These are phyloP conservation scores for Drosophila borborema DNA, from an alignment of 2,888 invertebrate genomes.

Conservation along the genomic window DNA sequence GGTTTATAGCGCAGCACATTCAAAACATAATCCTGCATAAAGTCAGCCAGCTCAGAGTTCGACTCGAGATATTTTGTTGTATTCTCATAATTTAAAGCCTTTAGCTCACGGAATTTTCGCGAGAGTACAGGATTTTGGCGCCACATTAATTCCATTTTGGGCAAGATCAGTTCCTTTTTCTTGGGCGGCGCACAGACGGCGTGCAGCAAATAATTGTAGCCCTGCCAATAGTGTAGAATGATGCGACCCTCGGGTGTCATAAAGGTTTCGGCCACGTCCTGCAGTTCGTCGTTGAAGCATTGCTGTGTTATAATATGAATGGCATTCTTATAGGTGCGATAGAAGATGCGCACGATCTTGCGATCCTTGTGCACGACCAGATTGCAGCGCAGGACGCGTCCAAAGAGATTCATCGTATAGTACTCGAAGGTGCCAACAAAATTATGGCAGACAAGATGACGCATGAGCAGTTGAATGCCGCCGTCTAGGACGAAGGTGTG, in stretches of 20 bases:
- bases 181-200: slow-evolving; percentile 67
- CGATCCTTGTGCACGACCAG: slow-evolving; percentile 67
- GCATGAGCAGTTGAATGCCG: slow-evolving; percentile 80
- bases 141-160: slow-evolving; percentile 80
- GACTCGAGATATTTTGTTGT: slow-evolving; percentile 65
- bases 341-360: slow-evolving; percentile 74
- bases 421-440: slow-evolving; percentile 75
- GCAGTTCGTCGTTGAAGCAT: slow-evolving; percentile 76
- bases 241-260: slow-evolving; percentile 74
- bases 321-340: slow-evolving; percentile 71
- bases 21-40: slow-evolving; percentile 80
- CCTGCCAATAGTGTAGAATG: slow-evolving; percentile 80
- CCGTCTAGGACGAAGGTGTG: slow-evolving; percentile 80
- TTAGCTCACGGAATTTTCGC: slow-evolving; percentile 59
- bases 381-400: slow-evolving; percentile 73
- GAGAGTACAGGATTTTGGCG: slow-evolving; percentile 60
- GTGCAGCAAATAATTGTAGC: slow-evolving; percentile 78
- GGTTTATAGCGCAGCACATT: slow-evolving; percentile 81
- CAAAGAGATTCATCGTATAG: slow-evolving; percentile 79
- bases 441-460: slow-evolving; percentile 75
- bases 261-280: slow-evolving; percentile 80
- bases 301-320: slow-evolving; percentile 74
- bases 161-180: slow-evolving; percentile 57
- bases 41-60: slow-evolving; percentile 75
- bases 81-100: slow-evolving; percentile 74